Evolutionary conservation across 1,140 invertebrate genomes (phyloP), one percentile per base, ranked within the genome.

Genomic region (Potamilus streckersoni): DNA sequence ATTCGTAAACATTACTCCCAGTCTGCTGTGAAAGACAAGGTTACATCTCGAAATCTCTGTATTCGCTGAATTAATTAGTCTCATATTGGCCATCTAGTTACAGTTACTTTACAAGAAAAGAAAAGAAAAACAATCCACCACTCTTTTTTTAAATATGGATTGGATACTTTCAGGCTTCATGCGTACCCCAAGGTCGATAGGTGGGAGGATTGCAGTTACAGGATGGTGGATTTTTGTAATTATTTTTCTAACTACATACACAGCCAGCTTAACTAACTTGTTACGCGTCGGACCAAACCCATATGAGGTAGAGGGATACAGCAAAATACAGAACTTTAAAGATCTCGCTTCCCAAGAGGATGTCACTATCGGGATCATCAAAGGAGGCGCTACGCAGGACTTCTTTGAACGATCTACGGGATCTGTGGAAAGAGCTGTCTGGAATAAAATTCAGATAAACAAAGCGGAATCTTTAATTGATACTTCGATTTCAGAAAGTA

Each of bases 251-350:
- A 57, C 80, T 16, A 83, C 84, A 19, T 87, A 86, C 69, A 85
- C 82, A 55, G 84, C 85, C 49, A 83, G 79, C 60, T 76, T 86
- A 49, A 82, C 83, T 61, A 84, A 84, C 76, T 71, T 78, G 56
- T 58, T 85, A 60, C 75, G 79, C 14, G 55, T 77, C 20, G 71
- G 74, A 6, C 77, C 80, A 17, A 64, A 76, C 17, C 63, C 63
- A 6, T 16, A 61, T 20, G 96, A 96, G 88, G 91, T 95, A 61
- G 97, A 96, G 92, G 96, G 96, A 74, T 95, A 96, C 15, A 96
- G 96, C 0, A 98, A 98, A 74, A 95, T 19, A n/a, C 95, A 96
- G 0, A 95, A 96, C 17, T 64, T 83, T 11, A 70, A 79, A 56
- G 97, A 98, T 88, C 90, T 99, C 57, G 95, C 96, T 0, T 94